A percentile compares a stretch with the other conserved stretches of the same genome.
Conservation (phyloP, 2,888 invertebrate genomes). For the Villa cingulata region DNA sequence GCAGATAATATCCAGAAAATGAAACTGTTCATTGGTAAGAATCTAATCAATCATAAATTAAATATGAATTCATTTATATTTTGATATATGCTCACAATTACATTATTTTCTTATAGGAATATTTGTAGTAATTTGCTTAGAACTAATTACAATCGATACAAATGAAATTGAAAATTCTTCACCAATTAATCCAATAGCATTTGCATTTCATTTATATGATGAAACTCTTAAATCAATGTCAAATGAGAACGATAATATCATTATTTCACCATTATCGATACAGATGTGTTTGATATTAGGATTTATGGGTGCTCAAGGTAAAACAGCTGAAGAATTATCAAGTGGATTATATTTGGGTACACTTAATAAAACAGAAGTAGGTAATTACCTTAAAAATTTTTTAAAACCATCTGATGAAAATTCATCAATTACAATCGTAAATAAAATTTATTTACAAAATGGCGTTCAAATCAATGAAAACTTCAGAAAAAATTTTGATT, state of each 20-base stretch:
- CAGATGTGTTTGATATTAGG: constrained; percentile 58
- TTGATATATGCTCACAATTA: too few relatives aligned
- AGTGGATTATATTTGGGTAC: constrained; percentile 41
- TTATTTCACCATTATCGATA: constrained; percentile 63
- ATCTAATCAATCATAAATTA: too few relatives aligned
- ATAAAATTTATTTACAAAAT: neutral
- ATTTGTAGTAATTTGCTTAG: too few relatives aligned
- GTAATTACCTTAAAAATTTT: constrained; percentile 1
- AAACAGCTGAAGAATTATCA: constrained; percentile 45
- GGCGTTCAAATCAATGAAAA: constrained; percentile 24
- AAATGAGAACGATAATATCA: constrained; percentile 38
- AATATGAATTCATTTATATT: too few relatives aligned
- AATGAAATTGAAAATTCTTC: too few relatives aligned
- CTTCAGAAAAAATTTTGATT: constrained; percentile 47
- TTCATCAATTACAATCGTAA: neutral
- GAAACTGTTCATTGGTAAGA: too few relatives aligned
- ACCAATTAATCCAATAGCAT: neutral
- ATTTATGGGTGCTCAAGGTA: constrained; percentile 54
- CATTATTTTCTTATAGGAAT: too few relatives aligned
- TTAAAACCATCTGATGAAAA: neutral
- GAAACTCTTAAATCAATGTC: neutral
- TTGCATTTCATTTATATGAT: neutral
- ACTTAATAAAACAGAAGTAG: constrained; percentile 19
- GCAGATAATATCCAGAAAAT: too few relatives aligned
- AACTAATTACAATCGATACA: too few relatives aligned